phyloP scores from a whole-genome alignment of 1,140 invertebrate species.

The Hesperophylax magnus region DNA sequence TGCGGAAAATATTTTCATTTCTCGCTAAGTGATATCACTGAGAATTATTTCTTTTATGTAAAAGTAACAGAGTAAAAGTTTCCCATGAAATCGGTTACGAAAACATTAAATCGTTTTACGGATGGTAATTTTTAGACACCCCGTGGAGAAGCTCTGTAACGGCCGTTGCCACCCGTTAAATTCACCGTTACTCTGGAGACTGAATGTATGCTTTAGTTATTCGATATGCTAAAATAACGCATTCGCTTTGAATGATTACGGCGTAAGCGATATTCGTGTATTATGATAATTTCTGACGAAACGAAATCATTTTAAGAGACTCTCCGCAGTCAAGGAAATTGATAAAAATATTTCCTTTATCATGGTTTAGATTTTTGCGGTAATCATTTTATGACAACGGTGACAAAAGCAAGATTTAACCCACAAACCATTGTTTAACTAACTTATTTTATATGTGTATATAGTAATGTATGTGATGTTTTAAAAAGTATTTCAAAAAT shows the following conservation, averaged over 20 bases:
- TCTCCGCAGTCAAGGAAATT: too few species aligned
- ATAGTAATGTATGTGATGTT: too few species aligned
- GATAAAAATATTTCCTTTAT: too few species aligned
- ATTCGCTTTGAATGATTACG: slow-evolving; percentile 9
- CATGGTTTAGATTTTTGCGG: too few species aligned
- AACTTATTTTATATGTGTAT: too few species aligned
- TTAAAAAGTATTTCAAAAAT: too few species aligned
- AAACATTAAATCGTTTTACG: slow-evolving; percentile 9
- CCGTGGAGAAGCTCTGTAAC: not conserved
- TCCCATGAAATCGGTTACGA: slow-evolving; percentile 1
- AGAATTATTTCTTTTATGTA: not conserved
- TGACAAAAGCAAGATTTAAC: too few species aligned
- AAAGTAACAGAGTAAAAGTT: not conserved
- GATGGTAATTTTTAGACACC: slow-evolving; percentile 13
- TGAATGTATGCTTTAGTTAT: slow-evolving; percentile 26
- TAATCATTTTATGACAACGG: too few species aligned
- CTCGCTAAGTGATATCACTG: not conserved
- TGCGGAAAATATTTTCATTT: too few species aligned
- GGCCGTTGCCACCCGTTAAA: slow-evolving; percentile 30
- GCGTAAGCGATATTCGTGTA: not conserved
- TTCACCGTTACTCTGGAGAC: slow-evolving; percentile 11
- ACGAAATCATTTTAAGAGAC: too few species aligned
- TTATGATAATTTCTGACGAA: not conserved
- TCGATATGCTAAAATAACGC: slow-evolving; percentile 35
- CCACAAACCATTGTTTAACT: too few species aligned